Evolutionary conservation across 2,113 vertebrate genomes (phyloP).

Genomic region (Cynopterus brachyotis): DNA sequence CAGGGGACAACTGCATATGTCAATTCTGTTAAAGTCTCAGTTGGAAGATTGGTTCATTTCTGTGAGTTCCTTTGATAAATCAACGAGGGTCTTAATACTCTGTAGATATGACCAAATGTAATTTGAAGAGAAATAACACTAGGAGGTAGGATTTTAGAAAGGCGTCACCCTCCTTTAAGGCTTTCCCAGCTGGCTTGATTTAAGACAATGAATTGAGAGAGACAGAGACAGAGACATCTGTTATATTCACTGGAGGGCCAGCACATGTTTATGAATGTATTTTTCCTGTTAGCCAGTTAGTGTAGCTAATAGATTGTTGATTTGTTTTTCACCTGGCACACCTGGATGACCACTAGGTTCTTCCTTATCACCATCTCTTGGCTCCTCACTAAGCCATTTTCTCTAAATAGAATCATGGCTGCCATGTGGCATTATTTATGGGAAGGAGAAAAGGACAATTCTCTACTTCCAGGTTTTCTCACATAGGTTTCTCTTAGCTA

Average conservation of each 20-base stretch:
- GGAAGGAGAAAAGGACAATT: not conserved
- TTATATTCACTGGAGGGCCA: not conserved
- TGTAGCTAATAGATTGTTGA: not conserved
- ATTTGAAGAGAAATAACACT: slow-evolving; percentile 33
- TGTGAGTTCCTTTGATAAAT: slow-evolving; percentile 51
- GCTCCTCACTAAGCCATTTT: not conserved
- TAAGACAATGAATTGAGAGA: not conserved
- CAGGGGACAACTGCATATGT: not conserved
- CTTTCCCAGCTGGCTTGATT: not conserved
- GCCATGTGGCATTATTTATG: not conserved
- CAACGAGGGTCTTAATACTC: slow-evolving; percentile 13
- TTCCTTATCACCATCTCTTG: not conserved
- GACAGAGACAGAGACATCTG: not conserved
- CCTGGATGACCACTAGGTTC: not conserved
- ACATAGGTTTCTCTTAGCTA: not conserved
- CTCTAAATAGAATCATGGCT: not conserved
- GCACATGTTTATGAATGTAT: not conserved
- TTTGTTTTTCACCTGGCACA: not conserved
- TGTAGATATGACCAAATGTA: slow-evolving; percentile 41
- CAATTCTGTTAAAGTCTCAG: slow-evolving; percentile 31
- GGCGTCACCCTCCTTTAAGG: not conserved
- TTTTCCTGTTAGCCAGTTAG: not conserved
- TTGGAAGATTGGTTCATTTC: slow-evolving; percentile 50
- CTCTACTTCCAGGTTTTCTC: not conserved
- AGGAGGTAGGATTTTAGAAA: not conserved